A percentile compares a stretch with the other conserved stretches of the same genome.
Conservation (phyloP, 2,888 invertebrate species). For the Hylaea fasciaria region DNA sequence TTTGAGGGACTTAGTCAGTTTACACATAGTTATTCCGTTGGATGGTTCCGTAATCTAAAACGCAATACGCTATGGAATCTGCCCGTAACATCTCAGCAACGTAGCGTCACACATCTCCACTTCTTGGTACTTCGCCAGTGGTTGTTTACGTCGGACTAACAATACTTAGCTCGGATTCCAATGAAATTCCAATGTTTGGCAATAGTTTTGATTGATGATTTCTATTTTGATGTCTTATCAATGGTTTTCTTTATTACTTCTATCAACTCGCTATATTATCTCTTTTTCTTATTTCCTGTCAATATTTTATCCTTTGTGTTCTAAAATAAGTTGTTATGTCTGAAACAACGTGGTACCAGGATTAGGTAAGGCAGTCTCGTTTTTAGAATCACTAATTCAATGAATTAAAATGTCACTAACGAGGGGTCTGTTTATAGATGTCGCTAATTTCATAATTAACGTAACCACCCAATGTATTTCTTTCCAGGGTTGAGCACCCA, state of each 20-base stretch:
- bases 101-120: constrained; percentile 10
- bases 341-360: too few species aligned
- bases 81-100: constrained; percentile 8
- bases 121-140: constrained; percentile 40
- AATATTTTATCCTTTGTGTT: too few species aligned
- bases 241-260: not conserved
- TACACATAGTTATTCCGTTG: not conserved
- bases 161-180: constrained; percentile 25
- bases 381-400: too few species aligned
- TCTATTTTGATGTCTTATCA: constrained; percentile 1
- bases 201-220: constrained; percentile 1
- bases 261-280: too few species aligned
- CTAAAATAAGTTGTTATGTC: too few species aligned
- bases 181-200: constrained; percentile 17
- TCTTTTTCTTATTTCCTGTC: too few species aligned
- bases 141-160: constrained; percentile 36
- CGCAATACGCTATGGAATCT: constrained; percentile 25
- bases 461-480: too few species aligned
- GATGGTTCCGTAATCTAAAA: not conserved
- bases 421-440: too few species aligned
- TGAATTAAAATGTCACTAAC: too few species aligned
- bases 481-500: constrained; percentile 90
- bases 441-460: too few species aligned
- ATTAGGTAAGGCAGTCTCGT: too few species aligned
- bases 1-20: too few species aligned